Percentiles rank a stretch among this genome's conserved stretches.
These are phyloP conservation scores for Xylophagus ater DNA, from an alignment of 2,888 invertebrate species.

Conservation along the genomic window DNA sequence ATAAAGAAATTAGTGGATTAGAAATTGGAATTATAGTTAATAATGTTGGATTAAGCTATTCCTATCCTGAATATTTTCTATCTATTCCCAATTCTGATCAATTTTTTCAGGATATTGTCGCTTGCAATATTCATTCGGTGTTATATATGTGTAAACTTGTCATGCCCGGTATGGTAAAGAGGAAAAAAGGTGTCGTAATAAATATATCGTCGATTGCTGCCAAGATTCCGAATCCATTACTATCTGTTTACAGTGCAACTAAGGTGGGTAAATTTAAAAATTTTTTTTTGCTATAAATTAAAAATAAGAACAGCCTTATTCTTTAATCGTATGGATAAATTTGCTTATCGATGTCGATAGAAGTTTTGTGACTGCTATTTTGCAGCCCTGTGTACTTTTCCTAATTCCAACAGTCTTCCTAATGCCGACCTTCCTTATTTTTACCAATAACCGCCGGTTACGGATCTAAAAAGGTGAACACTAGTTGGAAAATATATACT, in stretches of 20 bases:
- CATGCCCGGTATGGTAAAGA: conserved; percentile 72
- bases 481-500: no score
- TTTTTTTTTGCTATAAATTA: neutral
- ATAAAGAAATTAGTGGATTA: conserved; percentile 53
- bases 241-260: conserved; percentile 77
- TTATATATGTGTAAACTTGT: conserved; percentile 77
- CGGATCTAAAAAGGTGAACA: no score
- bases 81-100: conserved; percentile 49
- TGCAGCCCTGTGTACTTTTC: no score
- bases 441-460: no score
- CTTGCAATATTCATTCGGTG: conserved; percentile 67
- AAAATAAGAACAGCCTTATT: neutral
- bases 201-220: conserved; percentile 82
- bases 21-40: conserved; percentile 83
- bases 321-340: neutral
- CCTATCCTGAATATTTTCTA: conserved; percentile 70
- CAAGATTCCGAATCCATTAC: conserved; percentile 66
- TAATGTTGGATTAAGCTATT: conserved; percentile 83
- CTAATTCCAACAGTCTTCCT: no score
- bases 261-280: conserved; percentile 49
- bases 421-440: no score
- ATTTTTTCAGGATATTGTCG: conserved; percentile 54
- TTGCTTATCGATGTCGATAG: no score
- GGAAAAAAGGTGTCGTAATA: conserved; percentile 72
- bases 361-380: no score